Percentiles rank a stretch among this genome's conserved stretches.
These are phyloP conservation scores for Agrilus mali DNA, from an alignment of 2,888 invertebrate species.

Conservation along the genomic window DNA sequence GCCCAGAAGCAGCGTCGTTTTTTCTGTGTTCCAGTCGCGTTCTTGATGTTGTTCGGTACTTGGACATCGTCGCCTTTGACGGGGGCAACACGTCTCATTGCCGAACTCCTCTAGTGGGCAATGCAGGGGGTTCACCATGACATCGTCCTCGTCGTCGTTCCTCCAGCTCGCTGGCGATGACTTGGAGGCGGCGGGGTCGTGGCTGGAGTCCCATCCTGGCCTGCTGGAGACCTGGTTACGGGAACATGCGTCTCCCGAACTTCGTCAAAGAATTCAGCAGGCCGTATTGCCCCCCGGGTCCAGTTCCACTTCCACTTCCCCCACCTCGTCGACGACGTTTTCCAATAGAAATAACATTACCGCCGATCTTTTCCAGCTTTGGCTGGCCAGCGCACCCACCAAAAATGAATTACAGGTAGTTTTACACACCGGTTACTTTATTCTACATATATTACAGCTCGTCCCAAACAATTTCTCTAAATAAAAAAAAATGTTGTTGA, in stretches of 20 bases:
- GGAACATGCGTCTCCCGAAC: slow-evolving; percentile 55
- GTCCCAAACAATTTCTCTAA: too few species aligned
- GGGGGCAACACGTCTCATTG: too few species aligned
- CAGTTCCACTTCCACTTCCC: slow-evolving; percentile 28
- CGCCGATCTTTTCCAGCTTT: slow-evolving; percentile 66
- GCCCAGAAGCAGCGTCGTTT: too few species aligned
- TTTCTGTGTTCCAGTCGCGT: too few species aligned
- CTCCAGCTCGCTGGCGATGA: slow-evolving; percentile 25
- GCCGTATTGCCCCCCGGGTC: slow-evolving; percentile 24
- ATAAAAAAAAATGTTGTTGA: too few species aligned
- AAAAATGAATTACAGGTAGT: slow-evolving; percentile 35
- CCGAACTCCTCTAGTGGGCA: too few species aligned
- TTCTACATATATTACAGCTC: too few species aligned
- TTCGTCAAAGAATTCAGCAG: slow-evolving; percentile 26
- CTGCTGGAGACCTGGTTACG: slow-evolving; percentile 64
- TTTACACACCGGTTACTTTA: too few species aligned
- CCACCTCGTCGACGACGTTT: slow-evolving; percentile 19
- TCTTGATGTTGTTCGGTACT: too few species aligned
- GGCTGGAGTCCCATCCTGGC: slow-evolving; percentile 50
- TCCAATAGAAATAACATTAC: slow-evolving; percentile 24
- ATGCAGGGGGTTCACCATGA: slow-evolving; percentile 20
- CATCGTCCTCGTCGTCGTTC: slow-evolving; percentile 25
- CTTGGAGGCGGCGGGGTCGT: slow-evolving; percentile 28
- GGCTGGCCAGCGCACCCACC: slow-evolving; percentile 71
- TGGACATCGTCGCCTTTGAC: too few species aligned